Conservation (phyloP, 2,888 invertebrate genomes). For the Copidosoma aretas region DNA sequence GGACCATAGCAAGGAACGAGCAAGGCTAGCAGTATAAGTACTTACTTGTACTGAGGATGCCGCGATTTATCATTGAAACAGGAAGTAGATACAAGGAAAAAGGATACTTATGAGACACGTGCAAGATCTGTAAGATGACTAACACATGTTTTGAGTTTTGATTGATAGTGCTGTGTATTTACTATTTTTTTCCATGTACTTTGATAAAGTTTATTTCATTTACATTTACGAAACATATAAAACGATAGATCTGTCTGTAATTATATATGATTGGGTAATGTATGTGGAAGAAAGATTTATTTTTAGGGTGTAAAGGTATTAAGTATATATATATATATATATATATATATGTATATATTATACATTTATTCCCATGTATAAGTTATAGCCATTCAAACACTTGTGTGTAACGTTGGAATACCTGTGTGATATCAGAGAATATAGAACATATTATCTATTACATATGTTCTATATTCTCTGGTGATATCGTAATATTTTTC, state of each 20-base stretch:
- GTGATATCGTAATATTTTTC: too few relatives aligned
- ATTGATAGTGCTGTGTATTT: too few relatives aligned
- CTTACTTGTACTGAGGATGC: too few relatives aligned
- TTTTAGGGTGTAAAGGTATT: background rate
- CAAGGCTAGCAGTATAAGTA: too few relatives aligned
- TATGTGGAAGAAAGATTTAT: conserved; percentile 26
- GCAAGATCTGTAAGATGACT: too few relatives aligned
- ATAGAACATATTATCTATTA: conserved; percentile 11
- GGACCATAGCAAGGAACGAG: too few relatives aligned
- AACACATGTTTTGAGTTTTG: too few relatives aligned
- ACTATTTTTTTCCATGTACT: too few relatives aligned
- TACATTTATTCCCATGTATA: background rate
- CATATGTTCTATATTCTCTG: conserved; percentile 9
- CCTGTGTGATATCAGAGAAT: conserved; percentile 9
- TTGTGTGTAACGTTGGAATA: conserved; percentile 6
- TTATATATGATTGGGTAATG: conserved; percentile 24
- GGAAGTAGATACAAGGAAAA: too few relatives aligned
- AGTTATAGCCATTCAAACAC: background rate
- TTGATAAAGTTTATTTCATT: too few relatives aligned
- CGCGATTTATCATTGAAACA: too few relatives aligned
- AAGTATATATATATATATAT: conserved; percentile 6
- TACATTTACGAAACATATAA: conserved; percentile 51
- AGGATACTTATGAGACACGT: too few relatives aligned
- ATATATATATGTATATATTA: conserved; percentile 3
- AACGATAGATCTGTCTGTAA: conserved; percentile 42